These are phyloP conservation scores for Rhyacophila brunnea DNA, from an alignment of 1,140 invertebrate genomes.

Conservation along the genomic window DNA sequence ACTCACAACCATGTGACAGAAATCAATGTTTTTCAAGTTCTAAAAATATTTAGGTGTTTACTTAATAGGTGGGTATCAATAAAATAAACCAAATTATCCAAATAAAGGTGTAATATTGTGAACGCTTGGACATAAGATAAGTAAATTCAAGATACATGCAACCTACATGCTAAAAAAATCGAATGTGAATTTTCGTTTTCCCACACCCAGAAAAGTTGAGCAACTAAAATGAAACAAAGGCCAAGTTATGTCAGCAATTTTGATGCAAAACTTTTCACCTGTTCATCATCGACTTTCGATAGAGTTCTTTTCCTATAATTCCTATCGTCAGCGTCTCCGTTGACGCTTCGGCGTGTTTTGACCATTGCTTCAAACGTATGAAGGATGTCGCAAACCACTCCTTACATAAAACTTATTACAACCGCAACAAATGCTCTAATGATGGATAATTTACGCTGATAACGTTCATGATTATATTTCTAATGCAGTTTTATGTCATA, in stretches of 20 bases:
- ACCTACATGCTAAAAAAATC: no score
- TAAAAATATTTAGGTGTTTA: no score
- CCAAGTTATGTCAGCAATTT: not conserved
- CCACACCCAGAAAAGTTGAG: no score
- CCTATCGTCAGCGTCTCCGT: conserved; percentile 52
- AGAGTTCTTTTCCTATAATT: conserved; percentile 50
- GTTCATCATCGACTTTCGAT: conserved; percentile 51
- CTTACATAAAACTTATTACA: conserved; percentile 17
- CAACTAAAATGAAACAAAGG: conserved; percentile 1
- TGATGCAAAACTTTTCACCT: conserved; percentile 42
- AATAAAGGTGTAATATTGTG: no score
- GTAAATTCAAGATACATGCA: no score
- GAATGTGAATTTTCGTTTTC: no score
- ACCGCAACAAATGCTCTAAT: not conserved
- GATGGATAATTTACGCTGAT: not conserved
- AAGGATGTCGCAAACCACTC: conserved; percentile 9
- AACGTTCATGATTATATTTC: not conserved
- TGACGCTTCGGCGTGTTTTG: conserved; percentile 55
- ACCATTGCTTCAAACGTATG: conserved; percentile 38
- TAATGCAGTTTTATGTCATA: no score
- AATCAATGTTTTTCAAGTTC: no score
- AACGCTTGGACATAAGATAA: no score
- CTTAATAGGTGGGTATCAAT: no score
- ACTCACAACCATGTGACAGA: no score
- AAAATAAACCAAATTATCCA: no score